These are phyloP conservation scores for Pantherophis vulpinus DNA, from an alignment of 2,797 vertebrate genomes.

Conservation along the genomic window DNA sequence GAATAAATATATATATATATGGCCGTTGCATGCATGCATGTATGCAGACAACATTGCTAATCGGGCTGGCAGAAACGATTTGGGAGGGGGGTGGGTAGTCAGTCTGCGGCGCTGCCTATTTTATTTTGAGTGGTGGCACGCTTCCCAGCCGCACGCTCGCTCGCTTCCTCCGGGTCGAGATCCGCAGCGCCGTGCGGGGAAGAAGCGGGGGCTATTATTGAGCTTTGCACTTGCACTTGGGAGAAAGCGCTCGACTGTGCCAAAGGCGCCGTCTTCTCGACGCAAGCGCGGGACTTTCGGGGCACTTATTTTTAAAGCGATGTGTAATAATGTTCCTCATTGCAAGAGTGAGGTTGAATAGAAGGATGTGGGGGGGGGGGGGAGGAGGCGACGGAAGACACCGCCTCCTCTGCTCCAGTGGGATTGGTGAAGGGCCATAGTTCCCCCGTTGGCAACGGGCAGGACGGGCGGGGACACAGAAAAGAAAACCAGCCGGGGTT, in stretches of 20 bases:
- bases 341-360: neutral
- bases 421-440: neutral
- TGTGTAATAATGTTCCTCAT: neutral
- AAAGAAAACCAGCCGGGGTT: neutral
- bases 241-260: neutral
- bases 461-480: neutral
- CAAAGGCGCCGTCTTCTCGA: neutral
- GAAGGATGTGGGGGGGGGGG: too few species aligned
- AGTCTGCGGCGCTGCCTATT: neutral
- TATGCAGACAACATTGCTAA: too few species aligned
- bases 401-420: neutral
- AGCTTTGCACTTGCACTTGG: neutral
- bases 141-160: neutral
- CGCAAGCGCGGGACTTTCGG: neutral
- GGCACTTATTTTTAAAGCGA: neutral
- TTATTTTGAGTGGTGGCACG: neutral
- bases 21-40: too few species aligned
- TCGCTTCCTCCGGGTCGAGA: neutral
- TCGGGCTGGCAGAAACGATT: too few species aligned
- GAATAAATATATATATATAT: too few species aligned
- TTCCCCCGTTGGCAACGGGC: neutral
- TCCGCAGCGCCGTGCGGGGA: neutral
- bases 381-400: neutral
- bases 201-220: too few species aligned
- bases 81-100: rapidly evolving